These are phyloP conservation scores for Cephalophus harveyi DNA, from an alignment of 2,113 vertebrate species.

Conservation along the genomic window DNA sequence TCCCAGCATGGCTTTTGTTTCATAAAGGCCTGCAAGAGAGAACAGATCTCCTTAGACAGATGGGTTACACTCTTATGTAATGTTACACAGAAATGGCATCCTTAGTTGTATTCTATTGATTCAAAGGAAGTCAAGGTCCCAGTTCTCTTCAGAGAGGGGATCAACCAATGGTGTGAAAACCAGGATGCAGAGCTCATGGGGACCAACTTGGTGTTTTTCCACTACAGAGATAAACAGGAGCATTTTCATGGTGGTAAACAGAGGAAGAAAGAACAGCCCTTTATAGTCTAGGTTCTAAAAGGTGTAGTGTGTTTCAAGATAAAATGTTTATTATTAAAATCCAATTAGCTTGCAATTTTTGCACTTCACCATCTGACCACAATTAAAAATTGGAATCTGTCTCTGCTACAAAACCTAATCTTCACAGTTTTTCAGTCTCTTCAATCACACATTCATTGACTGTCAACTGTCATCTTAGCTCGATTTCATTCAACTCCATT, in stretches of 20 bases:
- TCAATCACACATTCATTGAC: not conserved
- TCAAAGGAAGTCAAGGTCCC: not conserved
- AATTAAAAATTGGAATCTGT: not conserved
- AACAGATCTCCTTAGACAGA: not conserved
- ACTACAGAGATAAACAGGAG: not conserved
- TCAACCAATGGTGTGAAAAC: not conserved
- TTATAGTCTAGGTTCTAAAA: not conserved
- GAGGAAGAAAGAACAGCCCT: not conserved
- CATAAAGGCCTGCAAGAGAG: not conserved
- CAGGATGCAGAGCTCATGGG: not conserved
- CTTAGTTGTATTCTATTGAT: not conserved
- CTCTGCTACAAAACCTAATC: too few relatives aligned
- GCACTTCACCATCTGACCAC: not conserved
- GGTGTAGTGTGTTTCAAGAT: not conserved
- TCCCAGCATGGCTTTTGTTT: not conserved
- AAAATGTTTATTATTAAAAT: not conserved
- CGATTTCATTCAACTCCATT: not conserved
- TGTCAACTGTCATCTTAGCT: not conserved
- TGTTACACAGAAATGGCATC: not conserved
- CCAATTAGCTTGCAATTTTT: not conserved
- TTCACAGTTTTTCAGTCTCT: not conserved
- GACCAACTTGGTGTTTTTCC: not conserved
- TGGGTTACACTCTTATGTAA: not conserved
- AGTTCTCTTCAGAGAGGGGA: not conserved
- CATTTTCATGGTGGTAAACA: not conserved